Percentiles rank a stretch among this genome's conserved stretches.
Evolutionary conservation across 2,888 invertebrate genomes (phyloP).

Genomic region (Mythimna albipuncta): DNA sequence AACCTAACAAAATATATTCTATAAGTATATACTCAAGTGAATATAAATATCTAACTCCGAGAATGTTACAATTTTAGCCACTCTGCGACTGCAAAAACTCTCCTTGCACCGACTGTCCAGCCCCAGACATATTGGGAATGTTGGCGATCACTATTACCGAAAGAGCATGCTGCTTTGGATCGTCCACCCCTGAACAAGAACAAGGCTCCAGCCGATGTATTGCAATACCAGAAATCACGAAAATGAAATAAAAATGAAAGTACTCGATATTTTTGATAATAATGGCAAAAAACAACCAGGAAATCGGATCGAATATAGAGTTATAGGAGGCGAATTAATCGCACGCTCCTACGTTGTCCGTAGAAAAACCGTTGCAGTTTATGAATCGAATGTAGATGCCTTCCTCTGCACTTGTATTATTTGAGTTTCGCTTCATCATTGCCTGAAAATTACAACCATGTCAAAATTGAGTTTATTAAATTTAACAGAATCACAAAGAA

Average conservation of each 20-base stretch:
- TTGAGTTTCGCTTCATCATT: background rate
- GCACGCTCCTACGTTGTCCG: constrained; percentile 1
- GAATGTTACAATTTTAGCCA: constrained; percentile 68
- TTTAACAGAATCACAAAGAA: background rate
- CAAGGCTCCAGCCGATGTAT: constrained; percentile 4
- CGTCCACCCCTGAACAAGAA: constrained; percentile 41
- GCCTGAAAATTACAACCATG: constrained; percentile 26
- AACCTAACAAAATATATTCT: constrained; percentile 1
- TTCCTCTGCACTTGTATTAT: constrained; percentile 8
- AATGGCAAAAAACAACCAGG: background rate
- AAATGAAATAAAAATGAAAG: constrained; percentile 7
- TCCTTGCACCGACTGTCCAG: constrained; percentile 70
- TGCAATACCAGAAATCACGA: constrained; percentile 2
- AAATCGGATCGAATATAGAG: constrained; percentile 11
- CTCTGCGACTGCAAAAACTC: constrained; percentile 73
- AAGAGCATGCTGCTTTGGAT: constrained; percentile 63
- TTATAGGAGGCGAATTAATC: constrained; percentile 1
- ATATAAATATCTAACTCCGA: background rate
- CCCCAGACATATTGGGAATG: constrained; percentile 72
- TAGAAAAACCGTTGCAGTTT: background rate
- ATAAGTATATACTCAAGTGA: background rate
- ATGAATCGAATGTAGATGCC: constrained; percentile 25
- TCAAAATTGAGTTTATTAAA: background rate
- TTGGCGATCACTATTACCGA: constrained; percentile 68
- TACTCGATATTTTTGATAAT: background rate